phyloP scores from a whole-genome alignment of 2,888 invertebrate genomes.

The Andrena bicolor region DNA sequence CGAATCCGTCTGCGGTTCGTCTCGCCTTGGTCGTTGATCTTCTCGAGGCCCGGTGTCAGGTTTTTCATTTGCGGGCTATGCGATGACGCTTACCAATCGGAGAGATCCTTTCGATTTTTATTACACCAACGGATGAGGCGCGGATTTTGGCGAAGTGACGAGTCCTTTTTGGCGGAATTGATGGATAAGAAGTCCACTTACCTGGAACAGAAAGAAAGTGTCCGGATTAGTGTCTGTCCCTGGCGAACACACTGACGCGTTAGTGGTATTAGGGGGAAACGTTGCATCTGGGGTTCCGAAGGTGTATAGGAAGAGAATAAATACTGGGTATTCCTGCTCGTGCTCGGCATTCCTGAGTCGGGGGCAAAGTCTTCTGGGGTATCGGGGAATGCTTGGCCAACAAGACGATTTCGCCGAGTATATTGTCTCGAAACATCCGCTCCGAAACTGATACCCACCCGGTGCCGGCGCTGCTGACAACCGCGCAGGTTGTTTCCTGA shows the following conservation, averaged over 20 bases:
- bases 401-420: conserved; percentile 33
- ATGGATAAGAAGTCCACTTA: conserved; percentile 13
- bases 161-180: neutral
- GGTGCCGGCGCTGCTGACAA: conserved; percentile 33
- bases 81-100: conserved; percentile 7
- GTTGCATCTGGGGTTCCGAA: too few relatives aligned
- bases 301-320: too few relatives aligned
- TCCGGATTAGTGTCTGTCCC: neutral
- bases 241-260: neutral
- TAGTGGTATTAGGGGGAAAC: too few relatives aligned
- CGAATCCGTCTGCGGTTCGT: conserved; percentile 46
- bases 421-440: conserved; percentile 48
- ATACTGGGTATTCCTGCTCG: neutral
- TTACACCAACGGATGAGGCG: neutral
- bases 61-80: neutral
- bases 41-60: conserved; percentile 27
- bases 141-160: neutral
- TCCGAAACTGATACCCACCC: conserved; percentile 8
- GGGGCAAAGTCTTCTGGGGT: neutral
- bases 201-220: conserved; percentile 39
- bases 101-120: neutral
- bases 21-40: conserved; percentile 62
- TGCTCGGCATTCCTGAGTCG: neutral
- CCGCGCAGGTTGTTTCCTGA: conserved; percentile 29
- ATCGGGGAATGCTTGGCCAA: conserved; percentile 1